These are phyloP conservation scores for Ricordea florida DNA, from an alignment of 92 coral and sea anemone genomes.

Conservation along the genomic window DNA sequence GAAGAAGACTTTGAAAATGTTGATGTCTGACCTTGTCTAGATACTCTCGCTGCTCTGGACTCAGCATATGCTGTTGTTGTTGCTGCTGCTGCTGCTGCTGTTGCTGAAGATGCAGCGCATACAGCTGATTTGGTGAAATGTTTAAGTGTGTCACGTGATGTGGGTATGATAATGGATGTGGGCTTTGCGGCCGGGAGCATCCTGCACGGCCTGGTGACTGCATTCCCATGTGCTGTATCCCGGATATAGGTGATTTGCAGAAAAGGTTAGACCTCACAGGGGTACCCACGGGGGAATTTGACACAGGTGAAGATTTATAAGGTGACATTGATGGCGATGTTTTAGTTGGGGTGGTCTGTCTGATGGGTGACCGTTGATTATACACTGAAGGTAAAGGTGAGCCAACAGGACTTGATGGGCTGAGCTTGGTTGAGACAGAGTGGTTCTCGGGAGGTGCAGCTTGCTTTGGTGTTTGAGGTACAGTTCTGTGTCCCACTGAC, in stretches of 20 bases:
- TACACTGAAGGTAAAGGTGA: conserved; percentile 40
- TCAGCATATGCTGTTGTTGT: conserved; percentile 24
- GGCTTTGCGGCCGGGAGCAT: conserved; percentile 17
- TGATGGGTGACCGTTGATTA: conserved; percentile 10
- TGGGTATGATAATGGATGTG: conserved; percentile 11
- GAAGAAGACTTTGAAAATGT: conserved; percentile 20
- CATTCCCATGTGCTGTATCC: conserved; percentile 32
- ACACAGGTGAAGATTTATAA: conserved; percentile 44
- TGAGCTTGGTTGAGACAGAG: conserved; percentile 30
- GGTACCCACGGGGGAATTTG: conserved; percentile 28
- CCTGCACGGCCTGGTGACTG: conserved; percentile 9
- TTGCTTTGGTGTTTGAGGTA: neutral
- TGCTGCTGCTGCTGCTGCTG: conserved; percentile 66
- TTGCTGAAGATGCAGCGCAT: conserved; percentile 69
- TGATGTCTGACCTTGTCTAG: conserved; percentile 55
- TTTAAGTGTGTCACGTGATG: conserved; percentile 22
- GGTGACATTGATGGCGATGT: conserved; percentile 49
- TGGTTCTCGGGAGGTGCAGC: conserved; percentile 28
- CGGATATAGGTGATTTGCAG: conserved; percentile 23
- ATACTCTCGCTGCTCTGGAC: conserved; percentile 38
- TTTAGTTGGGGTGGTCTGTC: conserved; percentile 36
- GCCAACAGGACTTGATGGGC: conserved; percentile 12
- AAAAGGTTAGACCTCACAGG: conserved; percentile 38
- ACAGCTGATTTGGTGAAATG: conserved; percentile 49
- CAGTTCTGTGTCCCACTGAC: conserved; percentile 10